These are phyloP conservation scores for Rhagophthalmus giganteus DNA, from an alignment of 2,888 invertebrate species.

Conservation along the genomic window DNA sequence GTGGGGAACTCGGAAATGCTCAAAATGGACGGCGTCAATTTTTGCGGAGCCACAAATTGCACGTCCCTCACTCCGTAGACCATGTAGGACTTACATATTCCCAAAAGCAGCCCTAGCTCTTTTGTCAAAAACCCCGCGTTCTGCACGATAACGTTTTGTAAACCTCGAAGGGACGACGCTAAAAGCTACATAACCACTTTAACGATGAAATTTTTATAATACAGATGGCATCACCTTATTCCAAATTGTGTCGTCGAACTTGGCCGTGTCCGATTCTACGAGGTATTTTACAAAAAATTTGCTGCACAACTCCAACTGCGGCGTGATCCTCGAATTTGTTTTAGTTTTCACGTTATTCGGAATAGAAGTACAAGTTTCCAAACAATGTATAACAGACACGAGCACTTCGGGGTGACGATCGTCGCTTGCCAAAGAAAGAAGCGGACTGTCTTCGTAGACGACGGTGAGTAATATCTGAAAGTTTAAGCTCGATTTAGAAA, in stretches of 20 bases:
- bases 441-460: conserved; percentile 28
- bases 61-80: conserved; percentile 58
- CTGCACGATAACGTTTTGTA: conserved; percentile 49
- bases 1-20: conserved; percentile 58
- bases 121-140: conserved; percentile 46
- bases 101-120: conserved; percentile 60
- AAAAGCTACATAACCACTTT: conserved; percentile 61
- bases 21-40: conserved; percentile 64
- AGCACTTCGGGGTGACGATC: conserved; percentile 33
- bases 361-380: conserved; percentile 45
- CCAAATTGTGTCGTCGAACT: too few relatives aligned
- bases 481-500: not conserved
- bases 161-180: conserved; percentile 51
- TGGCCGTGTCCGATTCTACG: too few relatives aligned
- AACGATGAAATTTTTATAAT: too few relatives aligned
- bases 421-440: conserved; percentile 26
- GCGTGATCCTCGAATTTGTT: too few relatives aligned
- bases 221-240: too few relatives aligned
- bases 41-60: conserved; percentile 57
- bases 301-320: conserved; percentile 51
- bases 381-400: conserved; percentile 44
- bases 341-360: conserved; percentile 15
- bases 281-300: conserved; percentile 54
- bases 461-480: conserved; percentile 40
- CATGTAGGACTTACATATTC: conserved; percentile 62